Percentiles rank a stretch among this genome's conserved stretches.
phyloP scores from a whole-genome alignment of 2,888 invertebrate species.

The Trichopoda pennipes region DNA sequence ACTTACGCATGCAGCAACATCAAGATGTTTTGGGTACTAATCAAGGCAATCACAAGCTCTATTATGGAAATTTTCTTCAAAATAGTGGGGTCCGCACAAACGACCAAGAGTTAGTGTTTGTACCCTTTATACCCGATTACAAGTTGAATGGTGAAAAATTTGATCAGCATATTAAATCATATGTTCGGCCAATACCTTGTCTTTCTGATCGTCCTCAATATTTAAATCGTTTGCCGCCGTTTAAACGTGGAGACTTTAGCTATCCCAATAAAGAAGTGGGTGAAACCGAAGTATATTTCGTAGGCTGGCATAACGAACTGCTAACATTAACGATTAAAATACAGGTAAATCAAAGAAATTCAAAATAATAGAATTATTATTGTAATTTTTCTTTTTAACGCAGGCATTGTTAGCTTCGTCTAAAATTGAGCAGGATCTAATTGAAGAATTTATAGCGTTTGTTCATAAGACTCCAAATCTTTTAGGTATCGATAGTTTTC shows the following conservation, averaged over 20 bases:
- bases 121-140: slow-evolving; percentile 79
- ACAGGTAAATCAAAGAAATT: slow-evolving; percentile 69
- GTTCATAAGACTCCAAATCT: slow-evolving; percentile 83
- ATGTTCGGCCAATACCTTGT: slow-evolving; percentile 78
- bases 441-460: slow-evolving; percentile 85
- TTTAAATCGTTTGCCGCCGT: slow-evolving; percentile 79
- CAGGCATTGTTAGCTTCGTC: slow-evolving; percentile 83
- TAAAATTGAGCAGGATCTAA: slow-evolving; percentile 79
- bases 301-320: slow-evolving; percentile 78
- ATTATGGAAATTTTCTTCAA: slow-evolving; percentile 36
- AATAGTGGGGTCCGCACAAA: slow-evolving; percentile 15
- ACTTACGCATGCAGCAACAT: slow-evolving; percentile 67
- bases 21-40: slow-evolving; percentile 18
- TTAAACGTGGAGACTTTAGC: slow-evolving; percentile 76
- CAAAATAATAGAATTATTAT: neutral
- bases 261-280: slow-evolving; percentile 77
- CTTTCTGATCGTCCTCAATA: slow-evolving; percentile 78
- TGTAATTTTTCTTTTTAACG: too few species aligned
- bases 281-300: slow-evolving; percentile 76
- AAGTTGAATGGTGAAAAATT: slow-evolving; percentile 74
- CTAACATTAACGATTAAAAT: slow-evolving; percentile 77
- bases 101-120: slow-evolving; percentile 70
- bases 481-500: slow-evolving; percentile 82
- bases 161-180: slow-evolving; percentile 73
- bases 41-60: slow-evolving; percentile 21